Conservation (phyloP, 2,888 invertebrate genomes). For the Pycnomerus fuliginosus region DNA sequence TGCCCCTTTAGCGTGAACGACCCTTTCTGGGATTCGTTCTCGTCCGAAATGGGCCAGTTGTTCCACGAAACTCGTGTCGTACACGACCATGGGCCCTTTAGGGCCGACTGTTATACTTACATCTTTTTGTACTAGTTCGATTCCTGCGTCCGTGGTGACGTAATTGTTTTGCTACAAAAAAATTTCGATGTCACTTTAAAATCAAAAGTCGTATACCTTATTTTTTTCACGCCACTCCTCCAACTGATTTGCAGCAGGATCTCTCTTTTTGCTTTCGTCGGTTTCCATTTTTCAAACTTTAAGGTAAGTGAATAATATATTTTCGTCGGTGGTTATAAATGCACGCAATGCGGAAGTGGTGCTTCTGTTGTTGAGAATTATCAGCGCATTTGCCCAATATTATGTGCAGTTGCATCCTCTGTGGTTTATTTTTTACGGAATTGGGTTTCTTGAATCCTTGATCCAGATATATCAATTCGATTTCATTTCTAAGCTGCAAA, state of each 20-base stretch:
- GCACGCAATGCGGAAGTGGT: no score
- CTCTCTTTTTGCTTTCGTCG: no score
- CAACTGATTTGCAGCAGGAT: conserved; percentile 26
- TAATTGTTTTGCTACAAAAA: conserved; percentile 43
- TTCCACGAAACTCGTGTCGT: conserved; percentile 79
- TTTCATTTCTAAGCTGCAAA: no score
- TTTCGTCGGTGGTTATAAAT: no score
- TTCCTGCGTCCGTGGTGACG: conserved; percentile 79
- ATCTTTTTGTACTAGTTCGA: conserved; percentile 76
- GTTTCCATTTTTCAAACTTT: no score
- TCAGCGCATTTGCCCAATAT: no score
- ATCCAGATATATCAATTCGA: no score
- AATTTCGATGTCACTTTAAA: conserved; percentile 52
- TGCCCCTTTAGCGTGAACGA: conserved; percentile 95
- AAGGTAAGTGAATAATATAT: no score
- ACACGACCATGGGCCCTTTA: conserved; percentile 80
- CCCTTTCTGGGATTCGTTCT: conserved; percentile 94
- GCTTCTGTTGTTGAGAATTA: no score
- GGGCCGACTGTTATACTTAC: conserved; percentile 84
- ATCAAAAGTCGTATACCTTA: conserved; percentile 20
- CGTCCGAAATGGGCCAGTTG: conserved; percentile 82
- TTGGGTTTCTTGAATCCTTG: no score
- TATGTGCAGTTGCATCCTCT: no score
- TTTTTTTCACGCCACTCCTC: conserved; percentile 26
- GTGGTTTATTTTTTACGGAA: no score